These are phyloP conservation scores for Meteorus sp. DNA, from an alignment of 1,140 invertebrate genomes.

Conservation along the genomic window DNA sequence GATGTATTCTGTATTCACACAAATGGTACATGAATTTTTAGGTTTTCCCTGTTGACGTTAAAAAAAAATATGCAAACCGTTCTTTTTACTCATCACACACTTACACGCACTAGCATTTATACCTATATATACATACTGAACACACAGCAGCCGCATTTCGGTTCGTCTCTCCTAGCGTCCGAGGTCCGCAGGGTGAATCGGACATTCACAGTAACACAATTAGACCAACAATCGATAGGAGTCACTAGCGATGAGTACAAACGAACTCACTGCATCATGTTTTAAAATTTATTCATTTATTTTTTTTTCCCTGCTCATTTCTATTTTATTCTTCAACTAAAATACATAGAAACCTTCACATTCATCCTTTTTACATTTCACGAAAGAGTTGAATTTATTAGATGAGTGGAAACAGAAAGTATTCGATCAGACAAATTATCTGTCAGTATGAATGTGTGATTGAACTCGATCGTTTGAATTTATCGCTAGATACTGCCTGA, in stretches of 20 bases:
- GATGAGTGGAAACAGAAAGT: too few species aligned
- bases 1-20: constrained; percentile 37
- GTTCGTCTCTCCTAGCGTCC: constrained; percentile 29
- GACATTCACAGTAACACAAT: constrained; percentile 58
- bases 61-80: constrained; percentile 56
- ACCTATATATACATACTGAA: too few species aligned
- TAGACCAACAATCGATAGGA: constrained; percentile 57
- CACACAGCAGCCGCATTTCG: constrained; percentile 43
- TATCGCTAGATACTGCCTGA: constrained; percentile 45
- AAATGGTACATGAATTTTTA: constrained; percentile 51
- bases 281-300: neutral
- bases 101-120: too few species aligned
- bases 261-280: constrained; percentile 21
- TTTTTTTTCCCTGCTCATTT: too few species aligned
- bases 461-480: constrained; percentile 46
- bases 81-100: constrained; percentile 52
- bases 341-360: too few species aligned
- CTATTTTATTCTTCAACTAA: too few species aligned
- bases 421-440: constrained; percentile 24
- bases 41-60: constrained; percentile 44
- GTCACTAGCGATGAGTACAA: constrained; percentile 45
- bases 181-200: constrained; percentile 47
- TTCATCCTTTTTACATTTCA: too few species aligned
- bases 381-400: too few species aligned
- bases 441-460: too few species aligned